phyloP scores from a whole-genome alignment of 1,140 invertebrate species.

The Panagrolaimus sp. region DNA sequence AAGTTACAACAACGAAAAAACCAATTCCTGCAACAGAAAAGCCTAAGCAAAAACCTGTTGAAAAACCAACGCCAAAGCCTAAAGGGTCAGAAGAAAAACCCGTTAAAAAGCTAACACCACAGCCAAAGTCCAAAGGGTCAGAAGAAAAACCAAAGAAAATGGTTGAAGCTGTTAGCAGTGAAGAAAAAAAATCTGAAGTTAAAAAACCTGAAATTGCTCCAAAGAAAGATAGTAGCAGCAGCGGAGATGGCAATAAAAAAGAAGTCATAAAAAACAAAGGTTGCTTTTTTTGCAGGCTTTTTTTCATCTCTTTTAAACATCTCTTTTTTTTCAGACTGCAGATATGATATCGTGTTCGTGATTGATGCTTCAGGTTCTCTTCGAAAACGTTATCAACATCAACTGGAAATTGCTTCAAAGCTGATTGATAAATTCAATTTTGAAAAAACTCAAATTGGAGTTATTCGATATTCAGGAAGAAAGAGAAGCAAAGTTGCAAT shows the following conservation, averaged over 20 bases:
- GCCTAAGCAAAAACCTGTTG: too few relatives aligned
- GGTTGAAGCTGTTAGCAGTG: not conserved
- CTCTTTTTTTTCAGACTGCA: conserved; percentile 9
- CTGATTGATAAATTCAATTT: not conserved
- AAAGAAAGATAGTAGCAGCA: not conserved
- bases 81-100: too few relatives aligned
- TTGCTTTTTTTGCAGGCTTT: not conserved
- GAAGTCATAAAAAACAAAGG: too few relatives aligned
- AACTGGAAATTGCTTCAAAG: not conserved
- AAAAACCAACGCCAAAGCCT: too few relatives aligned
- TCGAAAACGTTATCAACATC: not conserved
- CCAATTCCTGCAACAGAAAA: too few relatives aligned
- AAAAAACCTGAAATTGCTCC: not conserved
- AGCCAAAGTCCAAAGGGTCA: too few relatives aligned
- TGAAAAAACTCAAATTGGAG: not conserved
- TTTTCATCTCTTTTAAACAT: not conserved
- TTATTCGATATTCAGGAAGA: conserved; percentile 4
- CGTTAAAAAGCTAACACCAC: too few relatives aligned
- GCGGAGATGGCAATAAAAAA: not conserved
- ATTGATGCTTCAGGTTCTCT: conserved; percentile 9
- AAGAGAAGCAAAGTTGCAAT: not conserved
- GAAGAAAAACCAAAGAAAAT: not conserved
- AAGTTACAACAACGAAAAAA: not conserved
- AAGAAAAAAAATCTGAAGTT: conserved; percentile 2
- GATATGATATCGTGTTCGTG: conserved; percentile 6